phyloP scores from a whole-genome alignment of 1,140 invertebrate genomes.

The Zaprionus ghesquierei region DNA sequence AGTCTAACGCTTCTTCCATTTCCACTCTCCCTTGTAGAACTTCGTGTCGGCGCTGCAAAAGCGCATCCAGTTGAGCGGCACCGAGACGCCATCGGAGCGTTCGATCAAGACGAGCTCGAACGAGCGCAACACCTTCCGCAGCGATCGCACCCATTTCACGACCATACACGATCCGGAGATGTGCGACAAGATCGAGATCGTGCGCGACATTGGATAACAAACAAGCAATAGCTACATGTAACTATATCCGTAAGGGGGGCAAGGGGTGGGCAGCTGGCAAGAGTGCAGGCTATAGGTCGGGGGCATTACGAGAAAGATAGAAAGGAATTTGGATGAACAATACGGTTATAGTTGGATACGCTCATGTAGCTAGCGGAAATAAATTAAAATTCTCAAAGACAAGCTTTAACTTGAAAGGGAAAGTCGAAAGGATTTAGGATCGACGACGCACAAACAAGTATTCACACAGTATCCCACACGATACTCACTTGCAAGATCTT shows the following conservation, averaged over 20 bases:
- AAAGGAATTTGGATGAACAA: neutral
- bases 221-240: slow-evolving; percentile 82
- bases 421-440: neutral
- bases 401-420: slow-evolving; percentile 35
- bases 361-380: slow-evolving; percentile 32
- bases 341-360: slow-evolving; percentile 12
- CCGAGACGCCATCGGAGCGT: slow-evolving; percentile 75
- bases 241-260: slow-evolving; percentile 72
- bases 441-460: neutral
- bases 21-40: slow-evolving; percentile 84
- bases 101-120: slow-evolving; percentile 83
- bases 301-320: slow-evolving; percentile 10
- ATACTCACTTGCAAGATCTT: neutral
- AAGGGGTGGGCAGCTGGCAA: slow-evolving; percentile 10
- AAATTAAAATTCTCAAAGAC: neutral
- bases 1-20: slow-evolving; percentile 20
- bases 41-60: slow-evolving; percentile 91
- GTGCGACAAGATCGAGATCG: slow-evolving; percentile 82
- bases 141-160: slow-evolving; percentile 88
- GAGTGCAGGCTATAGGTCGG: slow-evolving; percentile 37
- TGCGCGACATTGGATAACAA: slow-evolving; percentile 82
- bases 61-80: slow-evolving; percentile 84
- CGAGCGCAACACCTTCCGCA: slow-evolving; percentile 89
- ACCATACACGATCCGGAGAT: slow-evolving; percentile 83
- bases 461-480: neutral